Conservation (phyloP, 2,113 vertebrate genomes). For the Plectropomus leopardus region DNA sequence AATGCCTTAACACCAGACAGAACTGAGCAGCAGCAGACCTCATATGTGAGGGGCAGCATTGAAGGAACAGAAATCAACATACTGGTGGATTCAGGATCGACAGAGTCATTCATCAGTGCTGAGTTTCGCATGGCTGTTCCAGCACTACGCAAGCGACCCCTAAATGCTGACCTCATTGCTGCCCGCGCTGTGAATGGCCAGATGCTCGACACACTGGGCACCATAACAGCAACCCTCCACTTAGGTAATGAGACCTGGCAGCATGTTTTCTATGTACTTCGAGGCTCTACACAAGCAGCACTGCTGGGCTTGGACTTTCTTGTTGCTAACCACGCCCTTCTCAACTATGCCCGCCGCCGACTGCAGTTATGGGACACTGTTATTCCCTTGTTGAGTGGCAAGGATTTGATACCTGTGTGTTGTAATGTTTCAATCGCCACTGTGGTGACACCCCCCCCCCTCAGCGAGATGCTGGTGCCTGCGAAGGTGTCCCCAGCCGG, state of each 20-base stretch:
- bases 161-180: neutral
- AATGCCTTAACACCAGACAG: neutral
- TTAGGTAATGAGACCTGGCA: neutral
- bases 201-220: neutral
- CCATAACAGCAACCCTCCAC: neutral
- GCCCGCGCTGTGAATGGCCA: neutral
- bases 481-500: neutral
- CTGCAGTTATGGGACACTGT: neutral
- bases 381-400: neutral
- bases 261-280: neutral
- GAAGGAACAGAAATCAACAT: neutral
- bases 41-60: neutral
- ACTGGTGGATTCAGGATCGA: neutral
- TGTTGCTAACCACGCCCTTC: neutral
- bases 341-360: neutral
- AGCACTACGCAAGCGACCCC: neutral
- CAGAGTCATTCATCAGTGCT: neutral
- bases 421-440: neutral
- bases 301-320: neutral
- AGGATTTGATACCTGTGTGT: neutral
- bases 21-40: neutral
- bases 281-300: neutral
- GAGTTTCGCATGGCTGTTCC: neutral
- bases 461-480: slow-evolving; percentile 2
- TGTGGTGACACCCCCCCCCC: neutral